Percentiles rank a stretch among this genome's conserved stretches.
phyloP scores from a whole-genome alignment of 2,113 vertebrate species.

The Rhineura floridana region DNA sequence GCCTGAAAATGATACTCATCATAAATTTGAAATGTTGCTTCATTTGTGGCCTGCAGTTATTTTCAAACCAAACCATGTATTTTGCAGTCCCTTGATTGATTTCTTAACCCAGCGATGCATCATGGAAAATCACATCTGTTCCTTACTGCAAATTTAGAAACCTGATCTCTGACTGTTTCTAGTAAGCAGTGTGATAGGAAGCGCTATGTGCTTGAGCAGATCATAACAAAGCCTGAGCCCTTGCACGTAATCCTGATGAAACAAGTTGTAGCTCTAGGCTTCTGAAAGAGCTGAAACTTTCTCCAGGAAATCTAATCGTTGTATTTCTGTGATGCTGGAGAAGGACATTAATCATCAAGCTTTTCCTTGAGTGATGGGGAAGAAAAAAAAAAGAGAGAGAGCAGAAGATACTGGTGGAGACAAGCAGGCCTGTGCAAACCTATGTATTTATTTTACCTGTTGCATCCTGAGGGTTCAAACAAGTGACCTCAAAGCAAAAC shows the following conservation, averaged over 20 bases:
- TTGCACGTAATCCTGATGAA: conserved; percentile 50
- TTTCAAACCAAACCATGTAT: conserved; percentile 55
- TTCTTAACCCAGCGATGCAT: conserved; percentile 49
- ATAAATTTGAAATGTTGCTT: conserved; percentile 55
- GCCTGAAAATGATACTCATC: conserved; percentile 61
- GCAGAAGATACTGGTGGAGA: neutral
- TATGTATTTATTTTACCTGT: neutral
- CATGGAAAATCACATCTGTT: conserved; percentile 62
- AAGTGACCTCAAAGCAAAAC: neutral
- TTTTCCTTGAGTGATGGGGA: conserved; percentile 37
- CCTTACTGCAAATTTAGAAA: conserved; percentile 51
- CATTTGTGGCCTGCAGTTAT: conserved; percentile 60
- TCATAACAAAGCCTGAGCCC: conserved; percentile 57
- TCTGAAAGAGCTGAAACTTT: conserved; percentile 43
- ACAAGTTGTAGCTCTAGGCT: conserved; percentile 51
- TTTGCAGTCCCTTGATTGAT: conserved; percentile 59
- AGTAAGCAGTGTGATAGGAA: conserved; percentile 51
- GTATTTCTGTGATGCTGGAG: conserved; percentile 38
- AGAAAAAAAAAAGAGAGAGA: conserved; percentile 19
- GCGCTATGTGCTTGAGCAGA: conserved; percentile 49
- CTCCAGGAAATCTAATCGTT: conserved; percentile 47
- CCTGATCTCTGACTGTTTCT: conserved; percentile 48
- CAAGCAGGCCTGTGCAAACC: neutral
- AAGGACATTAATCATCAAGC: conserved; percentile 41
- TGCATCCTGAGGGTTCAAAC: neutral